Evolutionary conservation across 2,888 invertebrate species (phyloP), one percentile per base, ranked within the genome.

Genomic region (Apodemia zela): DNA sequence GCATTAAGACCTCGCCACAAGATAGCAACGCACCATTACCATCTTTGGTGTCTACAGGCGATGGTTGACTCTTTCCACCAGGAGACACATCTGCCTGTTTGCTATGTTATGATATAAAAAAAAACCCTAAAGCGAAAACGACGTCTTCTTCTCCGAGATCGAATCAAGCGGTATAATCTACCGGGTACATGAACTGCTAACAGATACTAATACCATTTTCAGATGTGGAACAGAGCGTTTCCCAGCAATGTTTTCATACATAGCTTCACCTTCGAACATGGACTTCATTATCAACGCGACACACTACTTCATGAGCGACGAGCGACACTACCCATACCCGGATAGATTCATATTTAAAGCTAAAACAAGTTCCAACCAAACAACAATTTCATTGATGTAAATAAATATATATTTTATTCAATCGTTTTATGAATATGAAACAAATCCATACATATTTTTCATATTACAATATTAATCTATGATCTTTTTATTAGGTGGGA

Each of bases 161-260:
- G 29, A 35, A 10, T 7, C 35, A 7, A 11, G 35, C 35, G n/a
- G n/a, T n/a, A n/a, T n/a, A n/a, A n/a, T n/a, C n/a, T n/a, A n/a
- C n/a, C n/a, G n/a, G 11, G 35, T 35, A 35, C 0, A 11, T 11
- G 10, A 10, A 10, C 35, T 35, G 2, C 4, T 35, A 4, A 59
- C 10, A 42, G 3, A 4, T n/a, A 0, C 17, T 17, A 11, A 13
- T 35, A 42, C n/a, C n/a, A 5, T 38, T 62, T 73, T 13, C 76
- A 90, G 90, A 63, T 89, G 89, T 66, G 89, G 90, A 60, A 88
- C 87, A 0, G 86, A 87, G 64, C 81, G 89, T 0, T 89, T 77
- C 62, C 90, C 90, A 6, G 82, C 90, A 0, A 78, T 90, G 76
- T 90, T 87, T 69, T 80, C 87, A 0, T 89, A 86, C 67, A 2